Evolutionary conservation across 1,140 invertebrate genomes (phyloP).

Genomic region (Oscheius sp.): DNA sequence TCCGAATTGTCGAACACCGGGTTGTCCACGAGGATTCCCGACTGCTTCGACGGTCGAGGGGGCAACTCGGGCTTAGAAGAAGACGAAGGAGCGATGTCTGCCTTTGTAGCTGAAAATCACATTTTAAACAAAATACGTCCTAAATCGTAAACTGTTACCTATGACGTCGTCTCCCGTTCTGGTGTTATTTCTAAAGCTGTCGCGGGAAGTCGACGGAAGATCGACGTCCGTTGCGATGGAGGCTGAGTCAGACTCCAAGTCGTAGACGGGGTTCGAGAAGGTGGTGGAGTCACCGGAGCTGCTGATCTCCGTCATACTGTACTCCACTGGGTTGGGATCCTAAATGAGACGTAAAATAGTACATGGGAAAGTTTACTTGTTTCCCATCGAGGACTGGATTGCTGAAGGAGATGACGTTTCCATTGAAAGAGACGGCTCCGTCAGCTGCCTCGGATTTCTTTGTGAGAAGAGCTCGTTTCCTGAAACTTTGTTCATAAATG

Average conservation of each 20-base stretch:
- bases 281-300: constrained; percentile 44
- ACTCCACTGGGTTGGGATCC: constrained; percentile 45
- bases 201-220: not conserved
- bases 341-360: not conserved
- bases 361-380: constrained; percentile 31
- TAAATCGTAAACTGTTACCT: not conserved
- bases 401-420: constrained; percentile 60
- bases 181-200: not conserved
- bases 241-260: constrained; percentile 40
- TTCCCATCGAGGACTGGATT: constrained; percentile 58
- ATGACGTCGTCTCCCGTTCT: constrained; percentile 1
- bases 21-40: not conserved
- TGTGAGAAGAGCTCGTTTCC: constrained; percentile 38
- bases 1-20: not conserved
- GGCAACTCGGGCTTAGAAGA: not conserved
- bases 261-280: constrained; percentile 60
- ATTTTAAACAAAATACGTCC: no score
- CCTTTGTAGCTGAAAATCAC: not conserved
- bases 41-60: not conserved
- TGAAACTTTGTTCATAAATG: not conserved
- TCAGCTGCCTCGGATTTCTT: constrained; percentile 58
- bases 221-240: not conserved
- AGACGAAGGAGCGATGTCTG: not conserved
- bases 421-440: constrained; percentile 55
- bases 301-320: constrained; percentile 49